Evolutionary conservation across 2,888 invertebrate genomes (phyloP).

Genomic region (Ichneumoninae sp.): DNA sequence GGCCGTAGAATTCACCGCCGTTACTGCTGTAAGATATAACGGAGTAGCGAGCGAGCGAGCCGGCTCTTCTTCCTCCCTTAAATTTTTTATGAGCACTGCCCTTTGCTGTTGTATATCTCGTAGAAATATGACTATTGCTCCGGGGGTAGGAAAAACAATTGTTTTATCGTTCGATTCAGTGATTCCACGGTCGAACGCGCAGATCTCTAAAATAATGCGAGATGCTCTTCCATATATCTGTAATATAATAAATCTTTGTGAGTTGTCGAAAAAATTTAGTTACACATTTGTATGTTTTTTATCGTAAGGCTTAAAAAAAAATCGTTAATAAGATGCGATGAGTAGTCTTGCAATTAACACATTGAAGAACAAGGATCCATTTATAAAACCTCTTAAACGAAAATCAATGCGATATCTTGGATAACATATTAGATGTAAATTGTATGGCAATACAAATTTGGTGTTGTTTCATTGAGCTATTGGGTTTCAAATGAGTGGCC

Average conservation of each 20-base stretch:
- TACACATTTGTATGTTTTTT: neutral
- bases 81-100: constrained; percentile 70
- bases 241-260: neutral
- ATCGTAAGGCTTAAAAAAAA: neutral
- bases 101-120: constrained; percentile 72
- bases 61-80: constrained; percentile 57
- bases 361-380: neutral
- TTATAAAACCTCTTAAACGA: no score
- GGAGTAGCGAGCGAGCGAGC: constrained; percentile 44
- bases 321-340: neutral
- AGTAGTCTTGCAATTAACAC: constrained; percentile 36
- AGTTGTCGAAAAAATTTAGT: constrained; percentile 8
- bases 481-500: no score
- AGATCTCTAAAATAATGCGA: constrained; percentile 8
- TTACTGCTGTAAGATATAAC: constrained; percentile 60
- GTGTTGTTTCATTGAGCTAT: no score
- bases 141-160: constrained; percentile 67
- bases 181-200: constrained; percentile 63
- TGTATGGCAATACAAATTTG: no score
- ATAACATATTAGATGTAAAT: no score
- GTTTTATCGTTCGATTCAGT: constrained; percentile 72
- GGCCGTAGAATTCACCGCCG: constrained; percentile 41
- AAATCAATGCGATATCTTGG: no score
- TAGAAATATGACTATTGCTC: constrained; percentile 71
- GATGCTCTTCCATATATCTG: neutral